Conservation (phyloP, 1,140 invertebrate genomes). For the Meloidogyne floridensis region DNA sequence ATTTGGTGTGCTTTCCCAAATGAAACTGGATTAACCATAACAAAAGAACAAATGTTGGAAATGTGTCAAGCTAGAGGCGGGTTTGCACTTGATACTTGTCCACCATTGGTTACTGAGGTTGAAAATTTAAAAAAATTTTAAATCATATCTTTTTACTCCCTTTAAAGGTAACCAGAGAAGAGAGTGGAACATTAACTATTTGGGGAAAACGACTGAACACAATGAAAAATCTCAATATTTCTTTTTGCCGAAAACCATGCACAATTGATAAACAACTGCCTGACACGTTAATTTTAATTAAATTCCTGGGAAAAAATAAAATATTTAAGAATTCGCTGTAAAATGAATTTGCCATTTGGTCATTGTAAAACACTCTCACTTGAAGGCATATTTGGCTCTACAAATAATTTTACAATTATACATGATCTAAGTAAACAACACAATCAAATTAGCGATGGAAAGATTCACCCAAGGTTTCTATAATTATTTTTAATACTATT, state of each 20-base stretch:
- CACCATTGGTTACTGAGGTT: constrained; percentile 19
- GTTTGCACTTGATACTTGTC: constrained; percentile 13
- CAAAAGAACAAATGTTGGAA: constrained; percentile 1
- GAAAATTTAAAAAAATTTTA: neutral
- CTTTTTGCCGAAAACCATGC: constrained; percentile 11
- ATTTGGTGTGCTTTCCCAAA: constrained; percentile 28
- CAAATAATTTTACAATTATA: neutral
- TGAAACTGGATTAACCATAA: constrained; percentile 7
- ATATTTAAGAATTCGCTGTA: constrained; percentile 23
- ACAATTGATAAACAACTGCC: neutral
- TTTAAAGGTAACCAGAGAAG: neutral
- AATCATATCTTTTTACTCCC: neutral
- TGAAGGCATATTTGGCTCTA: neutral
- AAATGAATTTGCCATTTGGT: constrained; percentile 10
- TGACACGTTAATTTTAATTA: neutral
- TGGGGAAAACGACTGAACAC: constrained; percentile 11
- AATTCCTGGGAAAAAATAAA: neutral
- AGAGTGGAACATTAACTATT: constrained; percentile 17
- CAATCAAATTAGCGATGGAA: constrained; percentile 3
- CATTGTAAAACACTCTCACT: constrained; percentile 6
- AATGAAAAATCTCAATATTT: constrained; percentile 1
- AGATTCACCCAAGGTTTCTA: constrained; percentile 7
- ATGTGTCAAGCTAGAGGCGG: neutral
- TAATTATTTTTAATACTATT: neutral
- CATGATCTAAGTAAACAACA: constrained; percentile 11